phyloP scores from a whole-genome alignment of 2,888 invertebrate genomes.

The Agrypnus murinus region DNA sequence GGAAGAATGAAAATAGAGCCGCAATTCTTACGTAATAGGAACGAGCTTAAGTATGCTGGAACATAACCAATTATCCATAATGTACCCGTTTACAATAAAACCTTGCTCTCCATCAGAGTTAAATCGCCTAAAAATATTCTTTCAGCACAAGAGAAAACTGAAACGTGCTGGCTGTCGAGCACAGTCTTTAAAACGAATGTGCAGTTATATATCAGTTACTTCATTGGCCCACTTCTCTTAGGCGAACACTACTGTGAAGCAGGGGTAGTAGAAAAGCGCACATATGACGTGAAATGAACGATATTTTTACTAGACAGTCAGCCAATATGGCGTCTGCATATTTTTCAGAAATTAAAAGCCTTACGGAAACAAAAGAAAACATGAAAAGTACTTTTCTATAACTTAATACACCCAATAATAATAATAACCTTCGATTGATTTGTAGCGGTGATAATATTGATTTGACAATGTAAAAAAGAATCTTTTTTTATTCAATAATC shows the following conservation, averaged over 20 bases:
- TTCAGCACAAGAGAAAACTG: conserved; percentile 41
- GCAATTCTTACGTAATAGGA: conserved; percentile 17
- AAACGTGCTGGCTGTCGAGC: conserved; percentile 45
- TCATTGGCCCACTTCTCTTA: conserved; percentile 41
- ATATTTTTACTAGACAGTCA: conserved; percentile 37
- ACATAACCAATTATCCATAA: conserved; percentile 46
- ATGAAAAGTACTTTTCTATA: too few relatives aligned
- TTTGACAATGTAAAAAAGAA: too few relatives aligned
- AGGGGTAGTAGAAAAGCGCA: conserved; percentile 23
- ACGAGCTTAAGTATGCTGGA: conserved; percentile 33
- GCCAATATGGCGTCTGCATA: conserved; percentile 38
- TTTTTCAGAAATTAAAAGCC: conserved; percentile 8
- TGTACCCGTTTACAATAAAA: conserved; percentile 43
- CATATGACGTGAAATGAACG: conserved; percentile 45
- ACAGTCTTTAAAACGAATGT: conserved; percentile 48
- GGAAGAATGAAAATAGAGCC: conserved; percentile 16
- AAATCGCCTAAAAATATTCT: conserved; percentile 50
- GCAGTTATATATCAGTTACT: conserved; percentile 46
- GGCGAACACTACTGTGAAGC: conserved; percentile 37
- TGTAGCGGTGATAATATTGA: too few relatives aligned
- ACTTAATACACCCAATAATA: too few relatives aligned
- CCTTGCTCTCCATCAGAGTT: conserved; percentile 43
- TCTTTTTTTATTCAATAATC: too few relatives aligned
- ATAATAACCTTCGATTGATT: too few relatives aligned
- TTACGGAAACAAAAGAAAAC: conserved; percentile 7